Conservation (phyloP, 2,113 vertebrate species). For the Channa maculata region DNA sequence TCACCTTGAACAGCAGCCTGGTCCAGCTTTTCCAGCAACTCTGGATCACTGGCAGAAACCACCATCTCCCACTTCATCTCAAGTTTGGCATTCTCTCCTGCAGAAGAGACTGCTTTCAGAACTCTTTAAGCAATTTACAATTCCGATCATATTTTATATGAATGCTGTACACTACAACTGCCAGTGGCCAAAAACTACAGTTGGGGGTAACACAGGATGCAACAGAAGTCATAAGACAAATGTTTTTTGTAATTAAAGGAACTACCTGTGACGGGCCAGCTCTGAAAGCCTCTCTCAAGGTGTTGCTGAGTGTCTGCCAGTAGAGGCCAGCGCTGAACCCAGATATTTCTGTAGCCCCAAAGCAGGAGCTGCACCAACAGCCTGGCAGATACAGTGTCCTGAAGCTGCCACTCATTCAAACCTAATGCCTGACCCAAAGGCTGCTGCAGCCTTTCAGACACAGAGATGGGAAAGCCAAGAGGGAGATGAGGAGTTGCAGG, state of each 20-base stretch:
- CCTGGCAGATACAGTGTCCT: constrained; percentile 54
- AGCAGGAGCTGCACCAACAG: constrained; percentile 78
- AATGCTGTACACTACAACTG: not conserved
- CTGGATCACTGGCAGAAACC: constrained; percentile 78
- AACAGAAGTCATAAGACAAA: not conserved
- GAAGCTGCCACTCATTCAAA: constrained; percentile 49
- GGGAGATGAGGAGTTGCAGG: not conserved
- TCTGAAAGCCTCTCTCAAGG: constrained; percentile 52
- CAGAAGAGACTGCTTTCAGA: constrained; percentile 1
- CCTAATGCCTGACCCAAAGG: constrained; percentile 72
- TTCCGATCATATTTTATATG: not conserved
- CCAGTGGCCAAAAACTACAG: not conserved
- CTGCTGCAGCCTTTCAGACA: constrained; percentile 64
- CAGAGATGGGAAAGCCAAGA: constrained; percentile 62
- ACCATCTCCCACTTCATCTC: constrained; percentile 64
- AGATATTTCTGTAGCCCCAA: constrained; percentile 57
- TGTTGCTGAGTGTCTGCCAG: constrained; percentile 81
- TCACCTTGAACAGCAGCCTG: constrained; percentile 81
- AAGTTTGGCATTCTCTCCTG: constrained; percentile 31
- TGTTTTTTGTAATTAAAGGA: not conserved
- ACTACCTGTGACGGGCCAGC: constrained; percentile 59
- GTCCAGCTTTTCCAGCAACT: constrained; percentile 78
- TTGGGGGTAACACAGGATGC: not conserved
- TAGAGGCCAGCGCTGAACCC: constrained; percentile 79
- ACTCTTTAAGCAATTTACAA: not conserved